Conservation (phyloP, 2,113 vertebrate species). For the Meleagris gallopavo region DNA sequence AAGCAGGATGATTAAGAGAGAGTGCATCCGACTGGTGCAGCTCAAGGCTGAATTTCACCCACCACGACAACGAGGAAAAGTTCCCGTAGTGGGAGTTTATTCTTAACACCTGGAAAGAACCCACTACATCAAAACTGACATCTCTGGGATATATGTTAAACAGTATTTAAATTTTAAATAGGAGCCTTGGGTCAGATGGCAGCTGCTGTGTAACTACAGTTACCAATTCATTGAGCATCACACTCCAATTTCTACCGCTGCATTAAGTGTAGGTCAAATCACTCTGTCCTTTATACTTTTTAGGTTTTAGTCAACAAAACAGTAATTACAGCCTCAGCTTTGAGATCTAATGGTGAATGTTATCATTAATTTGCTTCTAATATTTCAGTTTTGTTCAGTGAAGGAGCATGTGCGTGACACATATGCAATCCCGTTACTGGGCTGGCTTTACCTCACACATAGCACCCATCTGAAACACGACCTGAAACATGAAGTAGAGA, state of each 20-base stretch:
- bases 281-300: constrained; percentile 6
- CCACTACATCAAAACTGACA: not conserved
- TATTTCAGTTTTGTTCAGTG: constrained; percentile 54
- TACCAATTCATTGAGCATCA: not conserved
- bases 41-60: not conserved
- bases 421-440: not conserved
- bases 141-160: constrained; percentile 7
- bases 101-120: not conserved
- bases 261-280: not conserved
- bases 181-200: not conserved
- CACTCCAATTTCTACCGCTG: not conserved
- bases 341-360: not conserved
- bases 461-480: not conserved
- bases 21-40: not conserved
- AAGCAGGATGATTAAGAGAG: not conserved
- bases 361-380: constrained; percentile 63
- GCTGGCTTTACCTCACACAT: not conserved
- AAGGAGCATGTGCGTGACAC: constrained; percentile 28
- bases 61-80: not conserved
- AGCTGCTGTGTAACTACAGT: not conserved
- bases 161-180: constrained; percentile 22
- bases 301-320: not conserved
- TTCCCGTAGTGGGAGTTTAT: not conserved
- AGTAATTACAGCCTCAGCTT: constrained; percentile 16
- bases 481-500: not conserved